phyloP scores from a whole-genome alignment of 2,888 invertebrate species.

The Agrochola macilenta region DNA sequence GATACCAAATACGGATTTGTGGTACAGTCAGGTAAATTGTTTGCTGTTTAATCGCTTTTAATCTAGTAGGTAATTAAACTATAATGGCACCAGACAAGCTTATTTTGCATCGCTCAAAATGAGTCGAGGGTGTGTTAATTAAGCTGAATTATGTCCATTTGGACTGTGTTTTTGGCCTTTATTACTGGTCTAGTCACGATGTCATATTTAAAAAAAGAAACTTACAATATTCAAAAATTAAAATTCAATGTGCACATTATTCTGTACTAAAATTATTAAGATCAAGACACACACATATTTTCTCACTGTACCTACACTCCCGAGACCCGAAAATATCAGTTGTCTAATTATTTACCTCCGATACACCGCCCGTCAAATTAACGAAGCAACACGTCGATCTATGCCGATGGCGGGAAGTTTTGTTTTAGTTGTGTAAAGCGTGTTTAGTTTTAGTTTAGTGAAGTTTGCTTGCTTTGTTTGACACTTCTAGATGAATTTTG shows the following conservation, averaged over 20 bases:
- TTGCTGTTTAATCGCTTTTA: not conserved
- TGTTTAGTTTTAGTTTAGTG: not conserved
- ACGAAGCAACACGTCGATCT: not conserved
- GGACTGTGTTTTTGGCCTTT: not conserved
- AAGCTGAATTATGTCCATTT: not conserved
- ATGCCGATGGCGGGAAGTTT: not conserved
- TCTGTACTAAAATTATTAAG: constrained; percentile 19
- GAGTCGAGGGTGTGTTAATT: not conserved
- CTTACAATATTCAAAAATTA: too few species aligned
- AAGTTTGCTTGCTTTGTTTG: constrained; percentile 8
- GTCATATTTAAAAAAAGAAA: not conserved
- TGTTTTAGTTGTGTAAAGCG: constrained; percentile 18
- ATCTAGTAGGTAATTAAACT: not conserved
- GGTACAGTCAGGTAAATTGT: constrained; percentile 61
- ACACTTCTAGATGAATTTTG: constrained; percentile 1
- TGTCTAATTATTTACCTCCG: constrained; percentile 41
- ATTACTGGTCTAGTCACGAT: not conserved
- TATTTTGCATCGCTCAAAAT: not conserved
- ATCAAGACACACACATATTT: not conserved
- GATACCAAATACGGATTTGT: constrained; percentile 66
- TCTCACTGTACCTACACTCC: not conserved
- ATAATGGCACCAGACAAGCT: not conserved
- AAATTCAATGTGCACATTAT: not conserved
- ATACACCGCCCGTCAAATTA: constrained; percentile 35
- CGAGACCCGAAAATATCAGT: constrained; percentile 32